A percentile compares a stretch with the other conserved stretches of the same genome.
Evolutionary conservation across 2,113 vertebrate genomes (phyloP).

Genomic region (Hypanus sabinus): DNA sequence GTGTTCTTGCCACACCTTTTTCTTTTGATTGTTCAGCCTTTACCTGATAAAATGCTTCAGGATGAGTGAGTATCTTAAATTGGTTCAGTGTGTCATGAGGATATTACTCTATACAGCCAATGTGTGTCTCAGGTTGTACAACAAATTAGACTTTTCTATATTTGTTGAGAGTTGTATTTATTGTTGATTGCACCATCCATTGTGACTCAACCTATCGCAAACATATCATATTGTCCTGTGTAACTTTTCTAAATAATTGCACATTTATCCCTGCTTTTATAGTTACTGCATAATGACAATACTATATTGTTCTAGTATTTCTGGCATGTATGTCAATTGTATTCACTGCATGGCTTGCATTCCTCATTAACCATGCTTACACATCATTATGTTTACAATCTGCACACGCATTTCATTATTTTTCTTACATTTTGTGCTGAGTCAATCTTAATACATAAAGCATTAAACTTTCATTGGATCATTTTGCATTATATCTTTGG

Average conservation of each 20-base stretch:
- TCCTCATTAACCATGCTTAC: slow-evolving; percentile 30
- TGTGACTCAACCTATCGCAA: not conserved
- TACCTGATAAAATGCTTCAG: not conserved
- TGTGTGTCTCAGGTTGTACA: not conserved
- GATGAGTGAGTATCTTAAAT: not conserved
- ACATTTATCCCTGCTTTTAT: not conserved
- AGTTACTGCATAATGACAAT: not conserved
- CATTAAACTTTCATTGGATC: slow-evolving; percentile 13
- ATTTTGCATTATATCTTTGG: slow-evolving; percentile 1
- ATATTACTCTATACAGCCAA: not conserved
- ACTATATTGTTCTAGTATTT: slow-evolving; percentile 8
- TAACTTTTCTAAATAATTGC: slow-evolving; percentile 25
- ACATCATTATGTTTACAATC: slow-evolving; percentile 12
- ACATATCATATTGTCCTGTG: slow-evolving; percentile 2
- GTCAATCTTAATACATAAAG: slow-evolving; percentile 24
- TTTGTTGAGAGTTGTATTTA: slow-evolving; percentile 10
- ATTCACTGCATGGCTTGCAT: slow-evolving; percentile 18
- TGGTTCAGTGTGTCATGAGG: not conserved
- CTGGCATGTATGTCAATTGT: not conserved
- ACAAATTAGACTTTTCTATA: not conserved
- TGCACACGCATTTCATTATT: slow-evolving; percentile 24
- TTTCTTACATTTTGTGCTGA: not conserved
- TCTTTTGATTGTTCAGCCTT: not conserved
- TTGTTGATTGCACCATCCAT: slow-evolving; percentile 23
- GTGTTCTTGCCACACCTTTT: not conserved